Base-by-base conservation (phyloP, 2,888 invertebrate species). In the Plusia festucae region DNA sequence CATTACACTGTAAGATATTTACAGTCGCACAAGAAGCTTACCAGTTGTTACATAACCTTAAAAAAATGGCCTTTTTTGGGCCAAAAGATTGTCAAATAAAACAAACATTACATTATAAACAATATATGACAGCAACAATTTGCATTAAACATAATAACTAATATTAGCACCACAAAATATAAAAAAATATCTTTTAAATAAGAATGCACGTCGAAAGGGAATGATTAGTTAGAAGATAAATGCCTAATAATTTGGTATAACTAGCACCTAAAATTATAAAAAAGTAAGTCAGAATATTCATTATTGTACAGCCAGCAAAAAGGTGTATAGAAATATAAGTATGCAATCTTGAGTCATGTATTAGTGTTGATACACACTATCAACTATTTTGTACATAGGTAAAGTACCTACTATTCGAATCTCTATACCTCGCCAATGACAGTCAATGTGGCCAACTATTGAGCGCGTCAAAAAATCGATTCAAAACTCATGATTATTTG, bases 171-270 rank as follows among this genome's bases (percentile, higher is more conserved):
- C 78, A 65, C 51, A 60, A 59, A 62, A 76, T 66, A 70, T 59
- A 70, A 62, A 73, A 69, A 73, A 75, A 74, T 73, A 70, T 67
- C 68, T 58, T 70, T 55, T 68, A 71, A 72, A 76, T 69, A 66
- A 73, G 52, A 76, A 77, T 78, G 70, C 68, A 79, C 60, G 53
- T 62, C 30, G 40, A 61, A 72, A 61, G 84, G 88, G 89, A 89
- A 88, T 88, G 88, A 80, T 83, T 80, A 73, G 71, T 79, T 82
- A 57, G 78, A 69, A 80, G 52, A 76, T 81, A 78, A 82, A 80
- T 79, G 76, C 74, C 68, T 20, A 63, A 63, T 53, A 13, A 60
- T 76, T 73, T 76, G 60, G 76, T 71, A 58, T 61, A 63, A 34
- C 60, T 73, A 76, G 72, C 76, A 76, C 72, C 76, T 76, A 65